Conservation (phyloP, 2,888 invertebrate genomes). For the Lithophane leautieri region DNA sequence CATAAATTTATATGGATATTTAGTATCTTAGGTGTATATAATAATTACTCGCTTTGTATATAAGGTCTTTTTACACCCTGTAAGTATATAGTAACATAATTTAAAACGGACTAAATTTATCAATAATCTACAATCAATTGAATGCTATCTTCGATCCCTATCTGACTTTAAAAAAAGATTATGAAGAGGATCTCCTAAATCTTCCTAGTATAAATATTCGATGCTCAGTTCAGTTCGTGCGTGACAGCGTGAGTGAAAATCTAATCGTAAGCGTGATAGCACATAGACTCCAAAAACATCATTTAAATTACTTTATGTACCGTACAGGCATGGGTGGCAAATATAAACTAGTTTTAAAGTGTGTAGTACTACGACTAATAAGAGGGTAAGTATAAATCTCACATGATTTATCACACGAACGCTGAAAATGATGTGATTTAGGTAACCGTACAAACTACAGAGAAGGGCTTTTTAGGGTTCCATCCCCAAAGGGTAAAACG, state of each 20-base stretch:
- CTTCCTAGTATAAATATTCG: not conserved
- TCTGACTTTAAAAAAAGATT: no score
- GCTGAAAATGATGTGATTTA: not conserved
- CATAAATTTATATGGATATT: not conserved
- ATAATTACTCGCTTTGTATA: no score
- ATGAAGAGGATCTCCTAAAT: not conserved
- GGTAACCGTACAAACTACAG: not conserved
- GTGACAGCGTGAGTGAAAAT: not conserved
- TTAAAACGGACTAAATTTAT: not conserved
- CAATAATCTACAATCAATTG: not conserved
- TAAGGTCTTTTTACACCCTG: no score
- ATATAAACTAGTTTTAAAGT: not conserved
- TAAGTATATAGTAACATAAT: no score
- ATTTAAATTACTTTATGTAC: not conserved
- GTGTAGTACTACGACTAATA: not conserved
- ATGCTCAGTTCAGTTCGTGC: not conserved
- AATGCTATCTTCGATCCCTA: not conserved
- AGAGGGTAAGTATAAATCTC: not conserved
- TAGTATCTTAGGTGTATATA: no score
- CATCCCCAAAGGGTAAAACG: no score
- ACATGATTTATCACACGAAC: not conserved
- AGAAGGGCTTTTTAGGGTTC: no score
- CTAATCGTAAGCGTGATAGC: not conserved
- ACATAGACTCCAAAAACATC: not conserved
- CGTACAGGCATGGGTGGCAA: not conserved